Conservation (phyloP, 1,140 invertebrate genomes). For the Asobara japonica region DNA sequence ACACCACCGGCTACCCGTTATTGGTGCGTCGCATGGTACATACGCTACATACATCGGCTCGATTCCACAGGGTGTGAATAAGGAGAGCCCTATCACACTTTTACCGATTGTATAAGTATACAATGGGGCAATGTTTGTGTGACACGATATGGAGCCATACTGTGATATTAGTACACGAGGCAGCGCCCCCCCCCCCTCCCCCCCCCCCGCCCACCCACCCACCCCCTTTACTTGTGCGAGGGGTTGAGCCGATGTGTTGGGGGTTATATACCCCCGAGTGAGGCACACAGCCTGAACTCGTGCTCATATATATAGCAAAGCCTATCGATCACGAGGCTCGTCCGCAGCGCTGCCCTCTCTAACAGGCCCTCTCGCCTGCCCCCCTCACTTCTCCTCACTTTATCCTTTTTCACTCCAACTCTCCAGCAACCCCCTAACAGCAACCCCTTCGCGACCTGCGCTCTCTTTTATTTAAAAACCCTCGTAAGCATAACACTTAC, state of each 20-base stretch:
- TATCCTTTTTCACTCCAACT: conserved; percentile 15
- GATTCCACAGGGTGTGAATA: background rate
- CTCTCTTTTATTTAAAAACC: conserved; percentile 17
- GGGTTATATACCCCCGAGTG: background rate
- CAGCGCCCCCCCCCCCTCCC: background rate
- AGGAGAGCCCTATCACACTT: background rate
- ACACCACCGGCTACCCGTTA: conserved; percentile 2
- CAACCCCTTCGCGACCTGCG: background rate
- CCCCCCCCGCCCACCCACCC: too few species aligned
- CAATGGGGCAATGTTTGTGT: background rate
- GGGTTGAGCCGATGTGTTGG: background rate
- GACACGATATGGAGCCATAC: background rate
- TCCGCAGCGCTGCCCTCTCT: conserved; percentile 12
- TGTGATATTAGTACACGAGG: background rate
- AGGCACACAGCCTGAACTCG: background rate
- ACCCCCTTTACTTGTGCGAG: too few species aligned
- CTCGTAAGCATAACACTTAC: conserved; percentile 29
- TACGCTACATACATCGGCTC: background rate
- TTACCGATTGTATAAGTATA: background rate
- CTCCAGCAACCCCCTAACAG: background rate
- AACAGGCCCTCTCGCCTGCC: background rate
- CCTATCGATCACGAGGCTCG: conserved; percentile 16
- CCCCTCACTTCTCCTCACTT: background rate
- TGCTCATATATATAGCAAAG: conserved; percentile 20
- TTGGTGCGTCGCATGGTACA: background rate